Percentiles rank a stretch among this genome's conserved stretches.
Conservation (phyloP, 2,797 vertebrate species). For the Cossypha polioptera region DNA sequence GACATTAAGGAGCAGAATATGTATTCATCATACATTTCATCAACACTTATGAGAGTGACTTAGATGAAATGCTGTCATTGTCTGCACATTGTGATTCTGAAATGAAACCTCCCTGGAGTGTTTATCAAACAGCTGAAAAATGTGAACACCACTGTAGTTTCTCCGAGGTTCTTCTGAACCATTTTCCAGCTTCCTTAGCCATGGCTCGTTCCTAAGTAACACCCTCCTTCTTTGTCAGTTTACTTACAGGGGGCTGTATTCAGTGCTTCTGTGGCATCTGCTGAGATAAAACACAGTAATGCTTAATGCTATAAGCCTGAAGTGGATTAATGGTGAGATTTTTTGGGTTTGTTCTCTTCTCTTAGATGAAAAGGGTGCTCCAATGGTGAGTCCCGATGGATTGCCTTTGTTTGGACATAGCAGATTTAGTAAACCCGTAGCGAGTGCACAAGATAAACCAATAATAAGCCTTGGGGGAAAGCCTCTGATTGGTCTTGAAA, state of each 20-base stretch:
- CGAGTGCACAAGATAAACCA: conserved; percentile 90
- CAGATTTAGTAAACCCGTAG: conserved; percentile 88
- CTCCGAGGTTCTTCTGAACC: neutral
- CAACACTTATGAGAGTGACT: neutral
- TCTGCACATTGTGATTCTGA: neutral
- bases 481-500: conserved; percentile 89
- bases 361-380: conserved; percentile 90
- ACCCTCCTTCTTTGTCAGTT: neutral
- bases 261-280: neutral
- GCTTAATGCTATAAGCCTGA: neutral
- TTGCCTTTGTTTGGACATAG: conserved; percentile 92
- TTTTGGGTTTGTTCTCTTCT: neutral
- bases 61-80: neutral
- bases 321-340: neutral
- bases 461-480: conserved; percentile 92
- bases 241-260: neutral
- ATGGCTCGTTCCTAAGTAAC: neutral
- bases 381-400: conserved; percentile 90
- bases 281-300: neutral
- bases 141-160: neutral
- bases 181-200: neutral
- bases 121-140: neutral
- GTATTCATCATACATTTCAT: neutral
- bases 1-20: neutral
- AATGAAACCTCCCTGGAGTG: neutral